Conservation (phyloP, 2,888 invertebrate species). For the Synergus laeviventris region DNA sequence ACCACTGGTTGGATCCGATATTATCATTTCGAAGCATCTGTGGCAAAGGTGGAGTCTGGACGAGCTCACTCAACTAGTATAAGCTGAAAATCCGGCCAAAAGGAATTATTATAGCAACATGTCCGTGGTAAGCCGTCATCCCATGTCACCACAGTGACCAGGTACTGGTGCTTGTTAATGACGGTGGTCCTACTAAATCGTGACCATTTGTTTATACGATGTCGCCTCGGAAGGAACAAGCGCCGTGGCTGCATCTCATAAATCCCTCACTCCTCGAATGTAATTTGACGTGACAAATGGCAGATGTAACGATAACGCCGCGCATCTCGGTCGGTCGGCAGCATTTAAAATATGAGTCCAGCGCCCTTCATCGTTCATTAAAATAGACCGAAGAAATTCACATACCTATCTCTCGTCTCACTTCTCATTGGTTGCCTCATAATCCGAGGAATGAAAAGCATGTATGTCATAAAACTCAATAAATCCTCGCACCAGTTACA, state of each 20-base stretch:
- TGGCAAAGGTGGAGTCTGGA: constrained; percentile 17
- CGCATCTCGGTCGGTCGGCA: constrained; percentile 46
- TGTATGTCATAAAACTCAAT: constrained; percentile 46
- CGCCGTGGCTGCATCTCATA: constrained; percentile 66
- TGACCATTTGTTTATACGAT: constrained; percentile 70
- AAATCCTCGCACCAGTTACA: not conserved
- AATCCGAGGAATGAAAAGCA: constrained; percentile 50
- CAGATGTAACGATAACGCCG: constrained; percentile 70
- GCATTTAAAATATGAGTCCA: constrained; percentile 63
- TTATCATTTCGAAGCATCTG: constrained; percentile 19
- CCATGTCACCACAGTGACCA: constrained; percentile 43
- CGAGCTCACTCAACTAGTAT: constrained; percentile 29
- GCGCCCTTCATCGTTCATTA: constrained; percentile 65
- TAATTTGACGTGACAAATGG: constrained; percentile 73
- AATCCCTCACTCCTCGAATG: constrained; percentile 64
- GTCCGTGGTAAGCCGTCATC: constrained; percentile 33
- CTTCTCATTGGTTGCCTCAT: constrained; percentile 49
- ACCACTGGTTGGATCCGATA: not conserved
- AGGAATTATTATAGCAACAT: constrained; percentile 39
- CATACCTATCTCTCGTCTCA: constrained; percentile 52
- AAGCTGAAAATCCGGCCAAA: constrained; percentile 17
- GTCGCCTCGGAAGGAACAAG: constrained; percentile 67
- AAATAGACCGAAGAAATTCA: constrained; percentile 61
- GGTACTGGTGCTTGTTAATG: constrained; percentile 64
- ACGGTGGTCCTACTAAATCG: constrained; percentile 70